Evolutionary conservation across 2,888 invertebrate species (phyloP).

Genomic region (Nomada ruficornis): DNA sequence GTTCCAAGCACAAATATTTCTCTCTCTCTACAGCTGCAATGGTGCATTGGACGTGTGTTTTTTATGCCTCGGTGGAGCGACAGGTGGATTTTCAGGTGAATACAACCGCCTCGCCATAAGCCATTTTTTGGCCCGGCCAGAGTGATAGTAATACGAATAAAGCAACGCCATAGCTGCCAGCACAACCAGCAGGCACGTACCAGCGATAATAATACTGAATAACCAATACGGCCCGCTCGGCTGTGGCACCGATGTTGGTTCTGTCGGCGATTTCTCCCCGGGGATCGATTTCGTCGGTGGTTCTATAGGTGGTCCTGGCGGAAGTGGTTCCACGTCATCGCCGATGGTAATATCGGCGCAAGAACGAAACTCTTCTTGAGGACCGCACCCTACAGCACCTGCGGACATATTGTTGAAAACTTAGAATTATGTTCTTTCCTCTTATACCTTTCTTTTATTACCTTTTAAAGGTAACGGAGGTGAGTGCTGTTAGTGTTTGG

Average conservation of each 20-base stretch:
- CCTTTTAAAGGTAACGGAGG: background rate
- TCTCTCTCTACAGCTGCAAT: constrained; percentile 60
- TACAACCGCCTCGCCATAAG: constrained; percentile 83
- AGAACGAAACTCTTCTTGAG: constrained; percentile 94
- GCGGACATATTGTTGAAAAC: constrained; percentile 64
- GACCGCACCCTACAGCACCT: constrained; percentile 94
- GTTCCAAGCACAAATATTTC: constrained; percentile 9
- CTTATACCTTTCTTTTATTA: too few species aligned
- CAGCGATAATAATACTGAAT: constrained; percentile 85
- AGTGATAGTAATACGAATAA: constrained; percentile 91
- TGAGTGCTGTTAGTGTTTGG: background rate
- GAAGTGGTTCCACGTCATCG: constrained; percentile 84
- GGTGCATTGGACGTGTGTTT: constrained; percentile 69
- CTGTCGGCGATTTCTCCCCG: constrained; percentile 80
- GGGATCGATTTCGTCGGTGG: constrained; percentile 84
- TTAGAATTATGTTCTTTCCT: background rate
- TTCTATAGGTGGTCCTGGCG: constrained; percentile 84
- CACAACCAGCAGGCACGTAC: constrained; percentile 88
- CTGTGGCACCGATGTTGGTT: constrained; percentile 85
- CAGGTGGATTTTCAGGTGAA: constrained; percentile 75
- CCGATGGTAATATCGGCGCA: constrained; percentile 93
- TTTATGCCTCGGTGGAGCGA: constrained; percentile 82
- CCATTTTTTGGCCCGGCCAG: constrained; percentile 88
- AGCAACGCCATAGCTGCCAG: constrained; percentile 88
- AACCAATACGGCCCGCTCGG: constrained; percentile 76